A percentile compares a stretch with the other conserved stretches of the same genome.
These are phyloP conservation scores for Callorhinus ursinus DNA, from an alignment of 2,113 vertebrate species.

Conservation along the genomic window DNA sequence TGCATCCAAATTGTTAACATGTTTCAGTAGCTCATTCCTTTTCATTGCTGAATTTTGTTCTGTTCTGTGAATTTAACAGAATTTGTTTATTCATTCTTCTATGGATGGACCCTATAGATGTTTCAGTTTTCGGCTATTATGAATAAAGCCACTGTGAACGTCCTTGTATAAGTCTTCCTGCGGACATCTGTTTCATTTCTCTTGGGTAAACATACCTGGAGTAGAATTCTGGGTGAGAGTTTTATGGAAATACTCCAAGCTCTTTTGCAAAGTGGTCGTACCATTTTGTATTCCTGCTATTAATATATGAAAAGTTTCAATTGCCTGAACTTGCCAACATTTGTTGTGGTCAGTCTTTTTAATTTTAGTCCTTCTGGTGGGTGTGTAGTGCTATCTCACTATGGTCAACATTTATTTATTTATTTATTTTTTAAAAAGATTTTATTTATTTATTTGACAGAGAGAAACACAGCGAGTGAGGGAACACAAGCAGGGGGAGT, in stretches of 20 bases:
- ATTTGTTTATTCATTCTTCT: conserved; percentile 20
- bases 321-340: neutral
- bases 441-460: too few species aligned
- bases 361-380: conserved; percentile 7
- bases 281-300: neutral
- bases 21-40: conserved; percentile 44
- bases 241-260: neutral
- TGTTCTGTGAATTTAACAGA: neutral
- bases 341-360: conserved; percentile 1
- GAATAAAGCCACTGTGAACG: neutral
- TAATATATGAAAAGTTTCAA: neutral
- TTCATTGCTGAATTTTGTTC: conserved; percentile 9
- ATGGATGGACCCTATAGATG: neutral
- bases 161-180: conserved; percentile 15
- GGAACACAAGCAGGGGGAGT: too few species aligned
- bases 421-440: too few species aligned
- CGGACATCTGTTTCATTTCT: conserved; percentile 13
- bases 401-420: conserved; percentile 19
- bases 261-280: conserved; percentile 20
- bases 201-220: conserved; percentile 27
- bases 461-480: too few species aligned
- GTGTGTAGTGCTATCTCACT: neutral
- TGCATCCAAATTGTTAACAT: neutral
- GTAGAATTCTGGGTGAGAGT: conserved; percentile 31
- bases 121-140: neutral